Conservation (phyloP, 2,888 invertebrate genomes). For the Mimas tiliae region DNA sequence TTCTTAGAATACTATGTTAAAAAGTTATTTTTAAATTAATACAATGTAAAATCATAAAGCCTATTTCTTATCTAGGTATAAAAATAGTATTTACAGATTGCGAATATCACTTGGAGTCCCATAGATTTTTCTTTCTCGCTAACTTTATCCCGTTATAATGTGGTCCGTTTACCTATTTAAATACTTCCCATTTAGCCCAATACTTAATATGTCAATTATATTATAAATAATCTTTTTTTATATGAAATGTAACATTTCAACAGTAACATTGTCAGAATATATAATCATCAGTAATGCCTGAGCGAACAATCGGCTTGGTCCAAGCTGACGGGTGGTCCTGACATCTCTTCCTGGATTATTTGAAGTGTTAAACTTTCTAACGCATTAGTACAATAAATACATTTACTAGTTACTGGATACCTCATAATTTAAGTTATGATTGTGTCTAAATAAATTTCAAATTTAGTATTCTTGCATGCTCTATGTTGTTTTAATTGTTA, state of each 20-base stretch:
- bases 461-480: neutral
- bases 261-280: neutral
- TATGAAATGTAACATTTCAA: neutral
- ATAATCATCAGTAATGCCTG: slow-evolving; percentile 4
- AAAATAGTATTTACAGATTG: too few relatives aligned
- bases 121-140: too few relatives aligned
- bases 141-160: too few relatives aligned
- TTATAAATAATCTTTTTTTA: neutral
- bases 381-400: neutral
- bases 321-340: slow-evolving; percentile 12
- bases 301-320: neutral
- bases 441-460: neutral
- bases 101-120: too few relatives aligned
- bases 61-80: too few relatives aligned
- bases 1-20: too few relatives aligned
- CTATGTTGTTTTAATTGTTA: neutral
- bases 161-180: too few relatives aligned
- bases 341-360: slow-evolving; percentile 4
- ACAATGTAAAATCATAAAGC: too few relatives aligned
- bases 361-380: slow-evolving; percentile 25
- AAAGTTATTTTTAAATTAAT: too few relatives aligned
- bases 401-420: neutral
- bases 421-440: neutral
- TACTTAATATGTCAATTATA: neutral
- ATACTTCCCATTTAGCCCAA: too few relatives aligned